Conservation (phyloP, 2,797 vertebrate species). For the Neoniphon sammara region DNA sequence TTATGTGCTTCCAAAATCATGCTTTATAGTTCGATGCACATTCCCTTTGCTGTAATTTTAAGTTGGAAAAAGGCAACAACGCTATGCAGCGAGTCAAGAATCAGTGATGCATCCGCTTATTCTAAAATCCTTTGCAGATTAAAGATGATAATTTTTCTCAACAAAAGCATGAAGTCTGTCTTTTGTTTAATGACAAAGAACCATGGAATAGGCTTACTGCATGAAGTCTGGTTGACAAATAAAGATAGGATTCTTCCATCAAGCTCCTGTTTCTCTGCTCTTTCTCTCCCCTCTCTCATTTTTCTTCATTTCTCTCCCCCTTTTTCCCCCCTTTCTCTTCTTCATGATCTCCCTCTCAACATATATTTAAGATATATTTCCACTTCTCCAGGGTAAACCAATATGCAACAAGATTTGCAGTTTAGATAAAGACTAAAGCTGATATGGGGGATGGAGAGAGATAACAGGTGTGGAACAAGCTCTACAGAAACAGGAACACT, state of each 20-base stretch:
- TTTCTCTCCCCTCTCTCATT: background rate
- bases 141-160: background rate
- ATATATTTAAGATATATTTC: background rate
- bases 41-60: no score
- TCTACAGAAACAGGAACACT: conserved; percentile 34
- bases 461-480: conserved; percentile 61
- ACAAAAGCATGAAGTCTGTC: background rate
- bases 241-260: background rate
- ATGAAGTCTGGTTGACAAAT: background rate
- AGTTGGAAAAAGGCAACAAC: no score
- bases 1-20: no score
- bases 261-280: background rate
- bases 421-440: conserved; percentile 49
- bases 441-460: conserved; percentile 53
- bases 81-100: background rate
- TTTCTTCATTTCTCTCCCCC: background rate
- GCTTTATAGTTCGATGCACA: no score
- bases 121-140: background rate
- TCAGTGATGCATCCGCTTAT: background rate
- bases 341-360: background rate
- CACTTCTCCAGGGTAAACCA: conserved; percentile 23
- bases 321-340: background rate
- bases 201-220: background rate
- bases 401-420: conserved; percentile 53
- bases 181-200: conserved; percentile 5